A percentile compares a stretch with the other conserved stretches of the same genome.
Evolutionary conservation across 2,797 vertebrate species (phyloP).

Genomic region (Gambusia yucatana): DNA sequence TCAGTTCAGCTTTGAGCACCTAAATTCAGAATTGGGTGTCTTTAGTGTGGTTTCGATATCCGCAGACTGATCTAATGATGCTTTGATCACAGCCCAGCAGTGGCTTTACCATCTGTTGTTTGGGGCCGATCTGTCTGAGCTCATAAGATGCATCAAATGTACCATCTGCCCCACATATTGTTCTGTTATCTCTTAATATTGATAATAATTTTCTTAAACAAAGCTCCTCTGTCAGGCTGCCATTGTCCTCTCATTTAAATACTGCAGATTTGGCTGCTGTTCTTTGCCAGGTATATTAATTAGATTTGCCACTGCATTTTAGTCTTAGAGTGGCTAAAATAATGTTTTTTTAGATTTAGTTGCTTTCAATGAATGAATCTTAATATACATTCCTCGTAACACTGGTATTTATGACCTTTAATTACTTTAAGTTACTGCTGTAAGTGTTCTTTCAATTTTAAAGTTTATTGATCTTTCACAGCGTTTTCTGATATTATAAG

Average conservation of each 20-base stretch:
- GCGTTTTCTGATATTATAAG: too few relatives aligned
- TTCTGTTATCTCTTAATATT: not conserved
- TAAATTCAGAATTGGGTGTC: slow-evolving; percentile 2
- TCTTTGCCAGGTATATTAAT: not conserved
- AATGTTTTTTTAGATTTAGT: not conserved
- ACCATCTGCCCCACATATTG: not conserved
- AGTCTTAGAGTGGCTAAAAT: not conserved
- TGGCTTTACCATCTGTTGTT: slow-evolving; percentile 21
- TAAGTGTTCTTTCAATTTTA: too few relatives aligned
- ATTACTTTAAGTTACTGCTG: too few relatives aligned
- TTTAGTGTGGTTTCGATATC: slow-evolving; percentile 15
- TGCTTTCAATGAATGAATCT: not conserved
- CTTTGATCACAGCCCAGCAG: slow-evolving; percentile 17
- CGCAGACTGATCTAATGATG: not conserved
- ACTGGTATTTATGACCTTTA: too few relatives aligned
- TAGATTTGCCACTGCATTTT: not conserved
- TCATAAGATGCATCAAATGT: not conserved
- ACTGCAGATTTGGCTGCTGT: not conserved
- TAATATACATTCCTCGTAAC: not conserved
- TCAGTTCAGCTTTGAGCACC: not conserved
- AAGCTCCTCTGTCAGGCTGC: not conserved
- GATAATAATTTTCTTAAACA: not conserved
- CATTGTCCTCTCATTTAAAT: not conserved
- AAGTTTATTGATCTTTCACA: too few relatives aligned
- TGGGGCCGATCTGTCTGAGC: not conserved